These are phyloP conservation scores for Tenthredo distinguenda DNA, from an alignment of 2,888 invertebrate genomes.

Conservation along the genomic window DNA sequence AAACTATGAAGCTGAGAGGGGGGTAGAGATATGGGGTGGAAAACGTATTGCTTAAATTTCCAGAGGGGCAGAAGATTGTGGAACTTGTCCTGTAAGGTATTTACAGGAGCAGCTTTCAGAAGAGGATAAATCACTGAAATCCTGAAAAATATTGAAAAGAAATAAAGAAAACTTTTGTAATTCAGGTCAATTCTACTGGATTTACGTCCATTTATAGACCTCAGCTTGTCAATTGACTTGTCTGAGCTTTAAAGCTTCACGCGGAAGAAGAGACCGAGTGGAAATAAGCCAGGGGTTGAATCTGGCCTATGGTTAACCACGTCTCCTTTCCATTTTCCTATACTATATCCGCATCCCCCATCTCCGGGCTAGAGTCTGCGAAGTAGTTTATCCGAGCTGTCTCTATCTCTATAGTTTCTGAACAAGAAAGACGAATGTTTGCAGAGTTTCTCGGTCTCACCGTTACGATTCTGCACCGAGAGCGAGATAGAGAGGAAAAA, in stretches of 20 bases:
- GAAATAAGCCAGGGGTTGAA: constrained; percentile 2
- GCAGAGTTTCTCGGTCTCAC: constrained; percentile 16
- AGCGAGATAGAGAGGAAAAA: background rate
- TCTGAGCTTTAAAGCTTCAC: constrained; percentile 5
- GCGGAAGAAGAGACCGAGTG: background rate
- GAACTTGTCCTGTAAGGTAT: background rate
- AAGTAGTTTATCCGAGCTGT: constrained; percentile 15
- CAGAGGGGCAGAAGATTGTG: background rate
- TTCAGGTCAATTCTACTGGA: background rate
- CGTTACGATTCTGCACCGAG: background rate
- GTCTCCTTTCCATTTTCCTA: background rate
- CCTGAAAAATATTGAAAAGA: background rate
- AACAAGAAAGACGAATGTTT: constrained; percentile 36
- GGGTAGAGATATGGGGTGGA: background rate
- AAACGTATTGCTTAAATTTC: background rate
- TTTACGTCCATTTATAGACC: background rate
- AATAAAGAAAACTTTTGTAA: background rate
- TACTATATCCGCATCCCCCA: background rate
- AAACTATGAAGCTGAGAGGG: background rate
- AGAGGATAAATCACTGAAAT: background rate
- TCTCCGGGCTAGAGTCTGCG: background rate
- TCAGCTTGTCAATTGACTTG: background rate
- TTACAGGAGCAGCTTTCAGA: background rate
- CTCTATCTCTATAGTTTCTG: constrained; percentile 9
- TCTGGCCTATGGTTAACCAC: background rate